phyloP scores from a whole-genome alignment of 2,888 invertebrate genomes.

The Gortyna flavago region DNA sequence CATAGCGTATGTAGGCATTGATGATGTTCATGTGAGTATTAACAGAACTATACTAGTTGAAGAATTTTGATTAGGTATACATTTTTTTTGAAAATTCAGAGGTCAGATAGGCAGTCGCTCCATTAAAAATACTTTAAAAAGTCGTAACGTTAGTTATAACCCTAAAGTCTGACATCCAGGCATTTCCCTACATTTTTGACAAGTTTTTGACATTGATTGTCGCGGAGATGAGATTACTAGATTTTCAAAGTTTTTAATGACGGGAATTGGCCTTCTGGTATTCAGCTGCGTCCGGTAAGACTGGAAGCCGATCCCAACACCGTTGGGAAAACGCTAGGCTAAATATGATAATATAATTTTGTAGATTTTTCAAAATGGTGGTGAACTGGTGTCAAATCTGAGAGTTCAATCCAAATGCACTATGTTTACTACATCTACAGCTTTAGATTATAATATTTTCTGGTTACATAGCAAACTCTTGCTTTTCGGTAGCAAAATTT shows the following conservation, averaged over 20 bases:
- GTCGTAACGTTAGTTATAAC: no score
- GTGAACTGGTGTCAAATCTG: neutral
- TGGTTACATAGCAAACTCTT: no score
- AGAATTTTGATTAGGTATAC: neutral
- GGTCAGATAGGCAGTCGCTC: neutral
- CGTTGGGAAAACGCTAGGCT: neutral
- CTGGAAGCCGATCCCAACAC: neutral
- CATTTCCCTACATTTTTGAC: no score
- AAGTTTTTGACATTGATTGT: no score
- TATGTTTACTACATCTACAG: no score
- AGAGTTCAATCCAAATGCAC: no score
- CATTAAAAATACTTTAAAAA: neutral
- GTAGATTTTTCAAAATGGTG: neutral
- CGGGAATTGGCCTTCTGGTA: neutral
- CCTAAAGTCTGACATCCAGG: no score
- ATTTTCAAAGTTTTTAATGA: no score
- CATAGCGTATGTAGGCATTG: constrained; percentile 41
- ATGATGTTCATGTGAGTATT: constrained; percentile 54
- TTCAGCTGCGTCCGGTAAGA: neutral
- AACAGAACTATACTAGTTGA: neutral
- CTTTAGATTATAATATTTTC: no score
- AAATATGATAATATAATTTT: no score
- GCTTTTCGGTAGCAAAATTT: no score
- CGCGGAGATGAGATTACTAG: no score
- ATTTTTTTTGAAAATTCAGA: neutral